Evolutionary conservation across 92 coral and sea anemone genomes (phyloP).

Genomic region (Scolanthus callimorphus): DNA sequence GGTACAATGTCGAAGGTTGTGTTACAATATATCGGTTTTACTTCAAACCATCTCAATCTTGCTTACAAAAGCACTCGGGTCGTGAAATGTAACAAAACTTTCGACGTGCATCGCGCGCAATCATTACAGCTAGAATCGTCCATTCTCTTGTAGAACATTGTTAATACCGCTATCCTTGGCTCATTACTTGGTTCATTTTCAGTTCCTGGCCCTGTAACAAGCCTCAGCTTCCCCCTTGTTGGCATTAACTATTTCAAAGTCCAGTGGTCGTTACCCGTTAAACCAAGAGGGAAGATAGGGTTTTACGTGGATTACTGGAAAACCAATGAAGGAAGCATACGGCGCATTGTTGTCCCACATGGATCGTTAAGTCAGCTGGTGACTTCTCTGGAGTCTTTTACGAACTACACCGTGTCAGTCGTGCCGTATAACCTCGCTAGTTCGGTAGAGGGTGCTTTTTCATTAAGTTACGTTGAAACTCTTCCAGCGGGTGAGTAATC

Average conservation of each 20-base stretch:
- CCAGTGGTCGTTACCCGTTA: constrained; percentile 39
- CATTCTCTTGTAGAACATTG: too few relatives aligned
- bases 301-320: constrained; percentile 33
- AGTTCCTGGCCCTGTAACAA: constrained; percentile 44
- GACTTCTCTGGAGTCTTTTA: constrained; percentile 27
- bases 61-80: too few relatives aligned
- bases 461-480: constrained; percentile 4
- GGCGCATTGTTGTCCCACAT: constrained; percentile 17
- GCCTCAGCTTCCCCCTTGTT: neutral
- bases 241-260: constrained; percentile 10
- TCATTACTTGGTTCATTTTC: too few relatives aligned
- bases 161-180: too few relatives aligned
- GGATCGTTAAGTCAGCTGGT: neutral
- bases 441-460: constrained; percentile 27
- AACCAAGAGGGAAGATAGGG: constrained; percentile 54
- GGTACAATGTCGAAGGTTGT: too few relatives aligned
- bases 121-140: too few relatives aligned
- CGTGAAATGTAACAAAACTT: too few relatives aligned
- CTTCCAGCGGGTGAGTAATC: constrained; percentile 29
- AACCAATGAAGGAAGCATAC: neutral
- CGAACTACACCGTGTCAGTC: constrained; percentile 44
- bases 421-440: constrained; percentile 59
- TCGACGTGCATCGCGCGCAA: too few relatives aligned
- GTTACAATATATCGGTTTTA: too few relatives aligned
- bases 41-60: too few relatives aligned